Evolutionary conservation across 1,140 invertebrate species (phyloP), one percentile per base, ranked within the genome.

Genomic region (Zaprionus ghesquierei): DNA sequence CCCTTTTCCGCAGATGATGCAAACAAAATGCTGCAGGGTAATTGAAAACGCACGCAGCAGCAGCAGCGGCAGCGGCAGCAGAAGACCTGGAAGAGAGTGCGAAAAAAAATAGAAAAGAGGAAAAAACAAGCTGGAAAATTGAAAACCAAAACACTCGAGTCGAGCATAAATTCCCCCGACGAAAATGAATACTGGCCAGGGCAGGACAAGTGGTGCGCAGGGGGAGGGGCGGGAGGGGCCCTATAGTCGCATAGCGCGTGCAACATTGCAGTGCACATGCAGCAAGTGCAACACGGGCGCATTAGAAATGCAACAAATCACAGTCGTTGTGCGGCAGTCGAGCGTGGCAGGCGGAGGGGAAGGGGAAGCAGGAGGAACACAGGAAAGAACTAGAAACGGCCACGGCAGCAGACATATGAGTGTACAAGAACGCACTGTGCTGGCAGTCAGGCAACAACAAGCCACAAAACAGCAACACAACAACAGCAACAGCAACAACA

Each of bases 291-390:
- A 68, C 59, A 75, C 65, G 64, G 75, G 68, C 78, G 85, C 84
- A 89, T 84, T 89, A 89, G 84, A 89, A 89, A 89, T 89, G 84
- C 84, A 89, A 89, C 84, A 89, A 89, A 89, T 86, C 82, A 86
- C 79, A 73, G 82, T 61, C 51, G 58, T 50, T 33, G 22, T 50
- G 65, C 69, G 35, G 78, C 64, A 70, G 23, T 68, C 54, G 73
- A 77, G 80, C 60, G 63, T 64, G 46, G 73, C 54, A 31, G 55
- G 64, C 53, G 8, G 13, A 23, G 69, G 54, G 25, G 33, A 10
- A 1, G 13, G 12, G 12, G 33, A 5, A n/a, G 33, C 13, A 1
- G 13, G 25, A 38, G 35, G n/a, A 27, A 55, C 55, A 66, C 73
- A 75, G 64, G 69, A 81, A 87, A 72, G 61, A 46, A 46, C 18